Evolutionary conservation across 2,888 invertebrate genomes (phyloP).

Genomic region (Odontocolon sp.): DNA sequence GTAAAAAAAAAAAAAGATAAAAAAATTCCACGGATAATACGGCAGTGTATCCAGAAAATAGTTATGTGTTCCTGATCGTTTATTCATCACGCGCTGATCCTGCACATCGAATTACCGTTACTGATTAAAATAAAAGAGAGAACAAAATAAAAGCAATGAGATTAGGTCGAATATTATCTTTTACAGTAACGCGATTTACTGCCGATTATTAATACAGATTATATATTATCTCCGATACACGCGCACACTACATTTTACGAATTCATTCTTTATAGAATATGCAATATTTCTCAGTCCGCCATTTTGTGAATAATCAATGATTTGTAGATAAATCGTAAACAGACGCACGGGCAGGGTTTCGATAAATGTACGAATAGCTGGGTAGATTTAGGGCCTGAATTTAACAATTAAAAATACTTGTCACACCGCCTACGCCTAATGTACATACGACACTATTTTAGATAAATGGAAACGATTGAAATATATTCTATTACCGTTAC

Average conservation of each 20-base stretch:
- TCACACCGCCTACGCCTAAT: conserved; percentile 38
- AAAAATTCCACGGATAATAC: conserved; percentile 4
- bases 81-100: neutral
- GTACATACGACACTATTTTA: conserved; percentile 54
- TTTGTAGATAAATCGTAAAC: conserved; percentile 23
- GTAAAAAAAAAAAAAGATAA: too few relatives aligned
- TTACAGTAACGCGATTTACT: neutral
- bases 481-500: conserved; percentile 38
- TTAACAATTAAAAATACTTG: conserved; percentile 1
- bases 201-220: neutral
- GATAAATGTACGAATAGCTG: neutral
- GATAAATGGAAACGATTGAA: conserved; percentile 37
- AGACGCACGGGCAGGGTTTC: conserved; percentile 16
- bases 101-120: conserved; percentile 22
- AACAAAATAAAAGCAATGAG: neutral
- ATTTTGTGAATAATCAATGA: conserved; percentile 20
- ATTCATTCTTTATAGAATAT: neutral
- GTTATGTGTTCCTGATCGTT: neutral
- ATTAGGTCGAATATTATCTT: neutral
- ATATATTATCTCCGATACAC: conserved; percentile 10
- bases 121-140: neutral
- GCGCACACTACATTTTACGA: conserved; percentile 38
- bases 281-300: neutral
- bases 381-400: neutral
- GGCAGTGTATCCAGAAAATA: neutral